These are phyloP conservation scores for Scaptomyza graminum DNA, from an alignment of 1,140 invertebrate species.

Conservation along the genomic window DNA sequence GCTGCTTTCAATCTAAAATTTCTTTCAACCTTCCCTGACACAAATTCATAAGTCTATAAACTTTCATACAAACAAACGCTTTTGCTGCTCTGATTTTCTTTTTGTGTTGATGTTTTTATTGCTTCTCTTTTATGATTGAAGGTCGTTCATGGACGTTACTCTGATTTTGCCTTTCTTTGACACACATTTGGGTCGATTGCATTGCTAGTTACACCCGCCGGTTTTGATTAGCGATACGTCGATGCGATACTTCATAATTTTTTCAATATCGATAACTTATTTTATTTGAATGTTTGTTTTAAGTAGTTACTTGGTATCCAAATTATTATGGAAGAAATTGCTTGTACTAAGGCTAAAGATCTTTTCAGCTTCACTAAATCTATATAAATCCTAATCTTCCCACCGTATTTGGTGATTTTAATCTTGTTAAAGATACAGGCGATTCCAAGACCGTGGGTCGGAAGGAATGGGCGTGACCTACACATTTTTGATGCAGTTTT, in stretches of 20 bases:
- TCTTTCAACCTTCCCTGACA: slow-evolving; percentile 49
- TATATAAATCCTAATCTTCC: too few relatives aligned
- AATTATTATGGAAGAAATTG: too few relatives aligned
- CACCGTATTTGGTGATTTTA: too few relatives aligned
- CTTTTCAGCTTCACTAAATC: too few relatives aligned
- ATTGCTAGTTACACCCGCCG: slow-evolving; percentile 14
- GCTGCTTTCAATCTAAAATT: slow-evolving; percentile 60
- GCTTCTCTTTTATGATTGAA: slow-evolving; percentile 70
- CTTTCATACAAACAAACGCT: slow-evolving; percentile 41
- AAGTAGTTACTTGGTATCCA: too few relatives aligned
- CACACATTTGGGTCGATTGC: slow-evolving; percentile 35
- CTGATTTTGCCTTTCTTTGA: slow-evolving; percentile 22
- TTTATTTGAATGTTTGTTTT: neutral
- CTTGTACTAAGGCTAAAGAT: too few relatives aligned
- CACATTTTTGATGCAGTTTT: too few relatives aligned
- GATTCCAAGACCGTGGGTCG: too few relatives aligned
- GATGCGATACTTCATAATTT: neutral
- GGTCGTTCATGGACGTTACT: slow-evolving; percentile 51
- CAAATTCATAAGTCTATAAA: slow-evolving; percentile 19
- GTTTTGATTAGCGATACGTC: slow-evolving; percentile 28
- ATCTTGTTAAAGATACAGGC: too few relatives aligned
- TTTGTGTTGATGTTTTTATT: slow-evolving; percentile 46
- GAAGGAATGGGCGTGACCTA: too few relatives aligned
- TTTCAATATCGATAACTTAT: slow-evolving; percentile 33
- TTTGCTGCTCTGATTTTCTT: slow-evolving; percentile 31